phyloP scores from a whole-genome alignment of 2,888 invertebrate genomes.

The Shargacucullia verbasci region DNA sequence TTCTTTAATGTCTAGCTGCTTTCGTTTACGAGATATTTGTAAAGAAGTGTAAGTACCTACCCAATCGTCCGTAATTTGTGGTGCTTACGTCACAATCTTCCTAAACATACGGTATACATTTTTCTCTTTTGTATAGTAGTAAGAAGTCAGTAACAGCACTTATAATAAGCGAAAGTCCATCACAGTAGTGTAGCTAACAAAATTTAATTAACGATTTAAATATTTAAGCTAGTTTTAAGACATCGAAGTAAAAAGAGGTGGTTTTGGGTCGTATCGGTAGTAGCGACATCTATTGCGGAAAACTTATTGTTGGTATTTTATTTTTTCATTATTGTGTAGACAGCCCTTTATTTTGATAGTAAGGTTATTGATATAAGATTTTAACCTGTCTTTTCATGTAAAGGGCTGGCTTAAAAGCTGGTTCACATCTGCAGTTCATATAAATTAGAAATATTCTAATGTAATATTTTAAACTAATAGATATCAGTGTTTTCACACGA shows the following conservation, averaged over 20 bases:
- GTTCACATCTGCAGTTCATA: slow-evolving; percentile 41
- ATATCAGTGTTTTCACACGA: too few relatives aligned
- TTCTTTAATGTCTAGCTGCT: slow-evolving; percentile 65
- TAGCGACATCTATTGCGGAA: slow-evolving; percentile 56
- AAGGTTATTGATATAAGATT: not conserved
- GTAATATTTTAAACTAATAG: too few relatives aligned
- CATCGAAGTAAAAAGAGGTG: slow-evolving; percentile 42
- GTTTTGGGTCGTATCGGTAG: slow-evolving; percentile 52
- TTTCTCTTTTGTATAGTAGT: slow-evolving; percentile 53
- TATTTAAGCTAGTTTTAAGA: slow-evolving; percentile 58
- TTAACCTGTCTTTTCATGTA: slow-evolving; percentile 11
- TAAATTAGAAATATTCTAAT: not conserved
- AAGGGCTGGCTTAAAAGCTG: slow-evolving; percentile 12
- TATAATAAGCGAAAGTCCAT: slow-evolving; percentile 71
- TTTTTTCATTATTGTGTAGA: slow-evolving; percentile 17
- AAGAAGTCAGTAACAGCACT: slow-evolving; percentile 69
- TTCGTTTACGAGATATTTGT: slow-evolving; percentile 50
- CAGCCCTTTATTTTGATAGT: slow-evolving; percentile 20
- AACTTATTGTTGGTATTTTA: slow-evolving; percentile 42
- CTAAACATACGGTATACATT: slow-evolving; percentile 49
- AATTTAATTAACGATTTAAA: slow-evolving; percentile 61
- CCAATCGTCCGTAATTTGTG: slow-evolving; percentile 64
- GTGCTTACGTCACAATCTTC: slow-evolving; percentile 69
- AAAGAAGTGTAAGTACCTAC: slow-evolving; percentile 43
- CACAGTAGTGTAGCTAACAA: slow-evolving; percentile 71